phyloP scores from a whole-genome alignment of 1,140 invertebrate species.

The Apis cerana region DNA sequence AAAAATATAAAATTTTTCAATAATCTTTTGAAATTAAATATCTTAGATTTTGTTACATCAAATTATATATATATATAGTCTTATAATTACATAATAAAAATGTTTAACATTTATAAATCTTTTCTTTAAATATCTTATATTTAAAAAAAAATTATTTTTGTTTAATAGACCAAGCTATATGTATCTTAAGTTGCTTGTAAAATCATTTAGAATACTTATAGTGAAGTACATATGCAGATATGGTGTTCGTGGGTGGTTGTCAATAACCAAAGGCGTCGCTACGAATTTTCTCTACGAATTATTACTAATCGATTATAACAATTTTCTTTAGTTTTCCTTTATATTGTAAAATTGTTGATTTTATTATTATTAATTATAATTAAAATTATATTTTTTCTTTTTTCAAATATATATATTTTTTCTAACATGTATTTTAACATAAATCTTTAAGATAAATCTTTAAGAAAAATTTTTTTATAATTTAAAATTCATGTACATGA shows the following conservation, averaged over 20 bases:
- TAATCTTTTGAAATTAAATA: not conserved
- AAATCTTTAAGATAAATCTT: not conserved
- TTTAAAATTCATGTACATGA: no score
- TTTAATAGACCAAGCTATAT: constrained; percentile 4
- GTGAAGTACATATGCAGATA: not conserved
- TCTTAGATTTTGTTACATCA: not conserved
- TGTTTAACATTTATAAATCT: constrained; percentile 1
- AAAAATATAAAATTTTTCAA: not conserved
- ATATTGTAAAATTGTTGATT: not conserved
- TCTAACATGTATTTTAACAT: no score
- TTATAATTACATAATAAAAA: not conserved
- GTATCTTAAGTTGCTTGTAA: constrained; percentile 4
- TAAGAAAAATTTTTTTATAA: not conserved
- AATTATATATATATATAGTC: not conserved
- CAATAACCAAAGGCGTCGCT: constrained; percentile 11
- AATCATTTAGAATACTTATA: constrained; percentile 23
- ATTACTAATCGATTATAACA: not conserved
- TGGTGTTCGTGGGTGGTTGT: constrained; percentile 8
- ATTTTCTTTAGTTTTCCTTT: not conserved
- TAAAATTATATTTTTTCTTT: no score
- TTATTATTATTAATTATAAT: no score
- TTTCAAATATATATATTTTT: no score
- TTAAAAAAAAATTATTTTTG: not conserved
- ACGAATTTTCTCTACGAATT: not conserved
- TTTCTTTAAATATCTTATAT: no score